A percentile compares a stretch with the other conserved stretches of the same genome.
These are phyloP conservation scores for Clarias magur DNA, from an alignment of 2,113 vertebrate genomes.

Conservation along the genomic window DNA sequence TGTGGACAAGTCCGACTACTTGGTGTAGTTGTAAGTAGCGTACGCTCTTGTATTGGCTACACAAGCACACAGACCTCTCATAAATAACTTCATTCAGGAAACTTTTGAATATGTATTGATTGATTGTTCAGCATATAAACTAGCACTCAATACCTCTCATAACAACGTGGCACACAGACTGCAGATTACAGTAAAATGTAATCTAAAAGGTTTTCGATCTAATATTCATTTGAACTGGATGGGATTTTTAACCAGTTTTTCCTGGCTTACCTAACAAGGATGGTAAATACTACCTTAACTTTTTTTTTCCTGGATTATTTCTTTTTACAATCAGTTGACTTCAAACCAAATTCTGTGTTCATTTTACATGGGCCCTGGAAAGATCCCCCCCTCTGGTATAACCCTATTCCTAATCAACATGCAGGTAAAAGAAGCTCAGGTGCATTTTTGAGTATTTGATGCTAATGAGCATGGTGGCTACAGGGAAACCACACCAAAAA, in stretches of 20 bases:
- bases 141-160: conserved; percentile 25
- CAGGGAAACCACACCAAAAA: conserved; percentile 45
- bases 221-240: not conserved
- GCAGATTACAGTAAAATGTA: conserved; percentile 3
- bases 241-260: not conserved
- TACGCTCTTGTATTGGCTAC: conserved; percentile 36
- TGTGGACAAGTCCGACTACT: conserved; percentile 18
- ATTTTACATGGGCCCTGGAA: conserved; percentile 25
- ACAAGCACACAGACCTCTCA: conserved; percentile 41
- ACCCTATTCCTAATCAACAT: conserved; percentile 5
- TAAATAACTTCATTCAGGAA: conserved; percentile 36
- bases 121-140: conserved; percentile 8
- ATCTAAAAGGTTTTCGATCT: not conserved
- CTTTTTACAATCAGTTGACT: not conserved
- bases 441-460: conserved; percentile 24
- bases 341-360: conserved; percentile 9
- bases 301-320: not conserved
- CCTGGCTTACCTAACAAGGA: conserved; percentile 5
- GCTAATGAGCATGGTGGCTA: conserved; percentile 18
- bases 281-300: not conserved
- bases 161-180: conserved; percentile 9
- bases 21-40: conserved; percentile 28
- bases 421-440: conserved; percentile 37
- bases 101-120: conserved; percentile 19
- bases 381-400: not conserved